Percentiles rank a stretch among this genome's conserved stretches.
Conservation (phyloP, 2,888 invertebrate genomes). For the Chymomyza procnemis region DNA sequence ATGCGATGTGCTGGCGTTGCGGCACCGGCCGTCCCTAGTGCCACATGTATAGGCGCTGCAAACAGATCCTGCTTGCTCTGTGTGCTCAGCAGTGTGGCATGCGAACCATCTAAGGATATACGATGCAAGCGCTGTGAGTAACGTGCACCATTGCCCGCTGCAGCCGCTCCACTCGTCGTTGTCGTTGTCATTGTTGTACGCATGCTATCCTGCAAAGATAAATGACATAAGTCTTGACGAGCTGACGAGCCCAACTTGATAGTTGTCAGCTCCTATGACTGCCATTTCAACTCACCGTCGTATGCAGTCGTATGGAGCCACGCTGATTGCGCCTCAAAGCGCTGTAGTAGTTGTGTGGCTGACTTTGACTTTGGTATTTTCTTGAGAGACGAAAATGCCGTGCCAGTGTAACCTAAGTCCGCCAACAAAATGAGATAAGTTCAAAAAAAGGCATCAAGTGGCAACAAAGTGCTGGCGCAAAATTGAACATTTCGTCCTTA, state of each 20-base stretch:
- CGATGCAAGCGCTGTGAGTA: slow-evolving; percentile 72
- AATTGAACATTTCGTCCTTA: slow-evolving; percentile 52
- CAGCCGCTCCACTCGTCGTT: slow-evolving; percentile 58
- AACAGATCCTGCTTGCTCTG: slow-evolving; percentile 73
- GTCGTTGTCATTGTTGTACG: slow-evolving; percentile 74
- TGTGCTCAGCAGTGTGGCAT: slow-evolving; percentile 70
- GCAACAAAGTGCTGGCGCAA: too few relatives aligned
- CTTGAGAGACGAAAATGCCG: slow-evolving; percentile 74
- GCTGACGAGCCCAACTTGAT: too few relatives aligned
- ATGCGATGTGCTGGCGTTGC: slow-evolving; percentile 53
- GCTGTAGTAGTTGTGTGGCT: slow-evolving; percentile 76
- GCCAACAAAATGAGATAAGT: slow-evolving; percentile 5
- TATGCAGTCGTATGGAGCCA: slow-evolving; percentile 76
- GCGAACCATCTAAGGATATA: slow-evolving; percentile 71
- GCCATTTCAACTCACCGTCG: slow-evolving; percentile 76
- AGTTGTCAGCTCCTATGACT: slow-evolving; percentile 44
- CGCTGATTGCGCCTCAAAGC: slow-evolving; percentile 75
- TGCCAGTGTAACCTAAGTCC: slow-evolving; percentile 74
- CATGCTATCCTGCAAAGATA: slow-evolving; percentile 76
- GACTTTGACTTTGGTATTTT: slow-evolving; percentile 69
- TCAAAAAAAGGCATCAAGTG: neutral
- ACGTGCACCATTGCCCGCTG: slow-evolving; percentile 25
- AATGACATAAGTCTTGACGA: slow-evolving; percentile 26
- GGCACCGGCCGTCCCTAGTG: slow-evolving; percentile 22
- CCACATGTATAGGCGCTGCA: slow-evolving; percentile 28